These are phyloP conservation scores for Podocnemis expansa DNA, from an alignment of 2,113 vertebrate genomes.

Conservation along the genomic window DNA sequence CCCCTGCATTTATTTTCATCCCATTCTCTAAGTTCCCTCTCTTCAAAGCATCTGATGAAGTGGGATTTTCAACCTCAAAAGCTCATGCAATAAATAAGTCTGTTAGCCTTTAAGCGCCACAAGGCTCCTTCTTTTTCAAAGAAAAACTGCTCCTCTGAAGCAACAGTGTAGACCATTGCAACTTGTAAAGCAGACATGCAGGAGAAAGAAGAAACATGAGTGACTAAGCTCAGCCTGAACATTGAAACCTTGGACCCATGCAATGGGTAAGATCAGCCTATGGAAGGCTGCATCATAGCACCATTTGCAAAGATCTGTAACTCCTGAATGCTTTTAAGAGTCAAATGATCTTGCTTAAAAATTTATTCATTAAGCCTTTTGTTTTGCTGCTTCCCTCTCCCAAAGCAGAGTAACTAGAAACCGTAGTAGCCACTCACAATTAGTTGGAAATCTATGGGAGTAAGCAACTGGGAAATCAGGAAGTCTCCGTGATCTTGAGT, in stretches of 20 bases:
- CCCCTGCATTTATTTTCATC: too few relatives aligned
- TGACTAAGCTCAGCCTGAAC: neutral
- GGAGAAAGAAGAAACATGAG: neutral
- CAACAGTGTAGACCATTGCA: neutral
- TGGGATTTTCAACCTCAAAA: too few relatives aligned
- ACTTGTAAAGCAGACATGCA: neutral
- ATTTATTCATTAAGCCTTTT: neutral
- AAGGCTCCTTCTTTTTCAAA: too few relatives aligned
- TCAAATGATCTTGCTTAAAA: neutral
- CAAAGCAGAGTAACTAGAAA: neutral
- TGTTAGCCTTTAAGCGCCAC: too few relatives aligned
- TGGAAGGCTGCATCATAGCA: neutral
- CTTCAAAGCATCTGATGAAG: too few relatives aligned
- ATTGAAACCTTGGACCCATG: neutral
- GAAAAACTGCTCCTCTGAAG: neutral
- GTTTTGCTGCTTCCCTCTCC: neutral
- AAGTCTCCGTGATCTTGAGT: neutral
- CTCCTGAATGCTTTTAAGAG: neutral
- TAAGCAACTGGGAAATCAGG: neutral
- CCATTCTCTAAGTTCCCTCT: too few relatives aligned
- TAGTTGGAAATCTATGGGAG: neutral
- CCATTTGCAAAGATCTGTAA: neutral
- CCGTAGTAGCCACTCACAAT: neutral
- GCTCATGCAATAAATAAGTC: too few relatives aligned
- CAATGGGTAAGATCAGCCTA: neutral